Percentiles rank a stretch among this genome's conserved stretches.
Conservation (phyloP, 2,113 vertebrate genomes). For the Ploceus nigricollis region DNA sequence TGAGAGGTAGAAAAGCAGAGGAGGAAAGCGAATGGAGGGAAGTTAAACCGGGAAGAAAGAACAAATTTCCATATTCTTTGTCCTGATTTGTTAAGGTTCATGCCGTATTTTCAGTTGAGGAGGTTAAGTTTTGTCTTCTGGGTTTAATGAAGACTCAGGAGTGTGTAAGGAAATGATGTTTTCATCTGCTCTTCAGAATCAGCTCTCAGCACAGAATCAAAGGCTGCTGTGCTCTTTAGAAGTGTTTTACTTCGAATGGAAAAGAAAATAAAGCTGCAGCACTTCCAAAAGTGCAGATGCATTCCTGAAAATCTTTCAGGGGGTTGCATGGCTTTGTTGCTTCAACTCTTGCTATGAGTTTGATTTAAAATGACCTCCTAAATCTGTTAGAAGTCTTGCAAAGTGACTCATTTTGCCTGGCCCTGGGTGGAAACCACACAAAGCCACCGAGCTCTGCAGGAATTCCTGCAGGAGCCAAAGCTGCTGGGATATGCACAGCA, state of each 20-base stretch:
- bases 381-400: constrained; percentile 25
- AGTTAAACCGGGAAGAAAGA: not conserved
- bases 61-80: constrained; percentile 2
- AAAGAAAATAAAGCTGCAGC: constrained; percentile 51
- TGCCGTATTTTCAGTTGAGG: not conserved
- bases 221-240: constrained; percentile 11
- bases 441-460: not conserved
- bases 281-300: constrained; percentile 4
- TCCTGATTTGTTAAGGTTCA: not conserved
- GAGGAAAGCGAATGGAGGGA: not conserved
- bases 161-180: constrained; percentile 14
- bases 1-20: not conserved
- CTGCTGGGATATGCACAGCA: not conserved
- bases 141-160: not conserved
- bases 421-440: not conserved
- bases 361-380: constrained; percentile 43
- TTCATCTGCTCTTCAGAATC: constrained; percentile 28
- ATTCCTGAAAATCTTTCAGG: constrained; percentile 47
- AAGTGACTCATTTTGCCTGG: not conserved
- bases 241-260: constrained; percentile 22
- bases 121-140: not conserved
- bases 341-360: not conserved
- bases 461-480: constrained; percentile 1
- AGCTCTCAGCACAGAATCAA: constrained; percentile 22
- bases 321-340: constrained; percentile 3